phyloP scores from a whole-genome alignment of 1,140 invertebrate genomes.

The Pseudomyrmex flavicornis region DNA sequence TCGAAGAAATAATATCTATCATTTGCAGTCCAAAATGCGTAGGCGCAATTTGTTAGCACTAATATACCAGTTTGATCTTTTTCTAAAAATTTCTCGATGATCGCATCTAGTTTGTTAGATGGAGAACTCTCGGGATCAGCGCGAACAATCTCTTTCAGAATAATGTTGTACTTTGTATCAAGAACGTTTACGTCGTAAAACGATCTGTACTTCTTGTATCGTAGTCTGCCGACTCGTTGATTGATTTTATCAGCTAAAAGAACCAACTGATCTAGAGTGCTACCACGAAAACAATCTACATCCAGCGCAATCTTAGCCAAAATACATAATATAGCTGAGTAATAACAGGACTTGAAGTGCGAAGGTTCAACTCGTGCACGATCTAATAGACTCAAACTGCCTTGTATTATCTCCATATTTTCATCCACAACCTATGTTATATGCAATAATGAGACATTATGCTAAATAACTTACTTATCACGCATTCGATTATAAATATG shows the following conservation, averaged over 20 bases:
- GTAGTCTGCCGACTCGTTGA: conserved; percentile 71
- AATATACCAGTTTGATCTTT: conserved; percentile 79
- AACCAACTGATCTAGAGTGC: conserved; percentile 76
- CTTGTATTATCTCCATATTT: conserved; percentile 73
- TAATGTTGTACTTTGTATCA: conserved; percentile 73
- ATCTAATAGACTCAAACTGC: conserved; percentile 67
- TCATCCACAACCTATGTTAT: conserved; percentile 54
- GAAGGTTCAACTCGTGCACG: conserved; percentile 50
- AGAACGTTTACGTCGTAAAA: conserved; percentile 77
- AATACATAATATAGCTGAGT: conserved; percentile 78
- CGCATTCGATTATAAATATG: neutral
- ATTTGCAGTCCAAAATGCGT: conserved; percentile 77
- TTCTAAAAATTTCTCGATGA: conserved; percentile 69
- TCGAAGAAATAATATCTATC: conserved; percentile 79
- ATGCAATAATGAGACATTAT: no score
- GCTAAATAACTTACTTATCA: neutral
- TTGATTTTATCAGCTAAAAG: conserved; percentile 71
- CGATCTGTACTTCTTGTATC: conserved; percentile 73
- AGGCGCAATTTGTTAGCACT: conserved; percentile 76
- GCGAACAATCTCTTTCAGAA: conserved; percentile 75
- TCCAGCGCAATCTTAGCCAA: conserved; percentile 76
- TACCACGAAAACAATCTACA: conserved; percentile 67
- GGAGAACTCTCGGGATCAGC: conserved; percentile 73
- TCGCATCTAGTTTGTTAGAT: conserved; percentile 62
- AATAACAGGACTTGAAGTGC: conserved; percentile 80